Conservation (phyloP, 2,113 vertebrate genomes). For the Oceanodroma tethys region DNA sequence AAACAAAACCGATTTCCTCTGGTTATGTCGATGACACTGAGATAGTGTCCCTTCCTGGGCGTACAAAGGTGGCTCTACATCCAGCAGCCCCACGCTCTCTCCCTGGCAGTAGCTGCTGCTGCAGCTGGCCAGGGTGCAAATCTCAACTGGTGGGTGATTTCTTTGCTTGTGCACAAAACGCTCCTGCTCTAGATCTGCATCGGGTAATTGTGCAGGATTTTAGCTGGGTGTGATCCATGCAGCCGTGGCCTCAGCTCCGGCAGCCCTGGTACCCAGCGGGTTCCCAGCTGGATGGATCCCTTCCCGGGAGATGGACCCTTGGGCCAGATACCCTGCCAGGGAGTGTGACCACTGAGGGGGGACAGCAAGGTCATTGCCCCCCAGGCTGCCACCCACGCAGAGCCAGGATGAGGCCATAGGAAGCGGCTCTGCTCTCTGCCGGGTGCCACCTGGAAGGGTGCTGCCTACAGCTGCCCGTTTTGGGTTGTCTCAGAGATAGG, state of each 20-base stretch:
- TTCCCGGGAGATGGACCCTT: background rate
- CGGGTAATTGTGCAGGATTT: background rate
- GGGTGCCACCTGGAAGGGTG: background rate
- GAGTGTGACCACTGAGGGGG: accelerated
- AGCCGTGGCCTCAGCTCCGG: background rate
- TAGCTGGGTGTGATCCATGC: background rate
- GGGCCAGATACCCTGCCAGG: background rate
- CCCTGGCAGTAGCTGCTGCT: background rate
- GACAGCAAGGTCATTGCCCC: background rate
- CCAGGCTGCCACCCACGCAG: background rate
- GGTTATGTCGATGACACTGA: accelerated
- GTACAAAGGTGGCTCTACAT: accelerated
- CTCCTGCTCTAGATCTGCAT: background rate
- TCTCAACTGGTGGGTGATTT: background rate
- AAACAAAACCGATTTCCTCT: background rate
- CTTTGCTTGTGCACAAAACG: accelerated
- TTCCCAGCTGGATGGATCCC: background rate
- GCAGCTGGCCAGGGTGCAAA: background rate
- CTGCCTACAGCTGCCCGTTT: background rate
- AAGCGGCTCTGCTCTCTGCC: background rate
- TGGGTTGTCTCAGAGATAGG: background rate
- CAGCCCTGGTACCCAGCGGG: background rate
- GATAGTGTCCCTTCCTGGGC: background rate
- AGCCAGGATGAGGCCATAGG: background rate
- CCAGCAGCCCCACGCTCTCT: background rate